Base-by-base conservation (phyloP, 2,797 vertebrate species). In the Kryptolebias ocellatus region DNA sequence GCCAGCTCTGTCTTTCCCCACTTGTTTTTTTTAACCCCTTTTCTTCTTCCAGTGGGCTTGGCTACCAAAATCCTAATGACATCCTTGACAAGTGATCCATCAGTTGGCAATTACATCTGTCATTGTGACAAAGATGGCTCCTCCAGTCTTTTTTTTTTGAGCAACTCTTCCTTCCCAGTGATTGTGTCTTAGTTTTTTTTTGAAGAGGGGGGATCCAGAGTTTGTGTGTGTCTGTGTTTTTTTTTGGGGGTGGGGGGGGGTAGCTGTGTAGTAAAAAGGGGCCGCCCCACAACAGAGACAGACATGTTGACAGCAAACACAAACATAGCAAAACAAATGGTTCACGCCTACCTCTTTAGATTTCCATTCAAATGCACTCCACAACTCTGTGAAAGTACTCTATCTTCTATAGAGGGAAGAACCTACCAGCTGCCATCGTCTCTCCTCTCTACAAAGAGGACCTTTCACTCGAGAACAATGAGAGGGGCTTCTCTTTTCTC, bases 31-130 rank as follows among this genome's bases (percentile, higher is more conserved):
- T 92, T 90, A 93, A 92, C 89, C 87, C 72, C 79, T 89, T 91
- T 87, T 80, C 74, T 68, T 77, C 81, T 67, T 71, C 78, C 69
- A 78, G 24, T 56, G 67, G 72, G 63, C 80, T 80, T 15, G 62
- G 70, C 82, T 79, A 87, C 84, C 83, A 65, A 79, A 89, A 72
- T 84, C 86, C 85, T 94, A 94, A 94, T 92, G 90, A 93, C 79
- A 69, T 83, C 76, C 85, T 85, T 89, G 92, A 93, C 89, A 92
- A 90, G 89, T 83, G 87, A 94, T 95, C 92, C 89, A 94, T 95
- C 94, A 95, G 94, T 89, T 90, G 90, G 94, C 93, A 94, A 95
- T 95, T 95, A 94, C 93, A 95, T 95, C 93, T 94, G 94, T 94
- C 89, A 86, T 87, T 80, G 81, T 90, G 87, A 92, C 92, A 93